Conservation (phyloP, 1,140 invertebrate species). For the Drosophila rhopaloa region DNA sequence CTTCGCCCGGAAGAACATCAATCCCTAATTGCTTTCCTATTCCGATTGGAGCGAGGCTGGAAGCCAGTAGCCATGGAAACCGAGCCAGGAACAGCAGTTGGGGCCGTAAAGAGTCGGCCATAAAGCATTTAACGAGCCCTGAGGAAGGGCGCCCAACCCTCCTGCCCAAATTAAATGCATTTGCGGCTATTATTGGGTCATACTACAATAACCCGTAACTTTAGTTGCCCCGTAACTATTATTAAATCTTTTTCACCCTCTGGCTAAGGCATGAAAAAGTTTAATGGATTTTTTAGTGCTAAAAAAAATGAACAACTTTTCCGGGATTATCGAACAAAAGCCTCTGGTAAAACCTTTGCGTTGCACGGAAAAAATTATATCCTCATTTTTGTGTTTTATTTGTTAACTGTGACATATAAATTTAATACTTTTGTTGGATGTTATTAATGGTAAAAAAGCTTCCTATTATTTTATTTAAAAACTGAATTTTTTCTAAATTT, state of each 20-base stretch:
- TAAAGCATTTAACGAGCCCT: conserved; percentile 59
- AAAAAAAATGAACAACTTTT: conserved; percentile 6
- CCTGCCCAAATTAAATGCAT: conserved; percentile 34
- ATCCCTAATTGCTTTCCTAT: conserved; percentile 52
- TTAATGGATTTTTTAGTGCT: conserved; percentile 42
- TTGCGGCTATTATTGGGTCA: conserved; percentile 38
- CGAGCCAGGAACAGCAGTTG: conserved; percentile 8
- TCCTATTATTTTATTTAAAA: too few relatives aligned
- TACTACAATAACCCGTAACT: conserved; percentile 19
- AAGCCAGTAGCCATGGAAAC: conserved; percentile 4
- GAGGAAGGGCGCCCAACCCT: not conserved
- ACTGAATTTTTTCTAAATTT: too few relatives aligned
- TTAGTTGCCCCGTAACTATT: conserved; percentile 18
- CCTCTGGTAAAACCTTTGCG: not conserved
- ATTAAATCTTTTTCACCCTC: conserved; percentile 26
- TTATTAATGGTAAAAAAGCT: too few relatives aligned
- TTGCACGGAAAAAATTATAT: not conserved
- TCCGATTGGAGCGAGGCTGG: conserved; percentile 24
- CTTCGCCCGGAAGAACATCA: conserved; percentile 9
- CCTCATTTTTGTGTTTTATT: too few relatives aligned
- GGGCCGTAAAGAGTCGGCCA: conserved; percentile 42
- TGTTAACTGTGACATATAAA: too few relatives aligned
- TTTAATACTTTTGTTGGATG: too few relatives aligned
- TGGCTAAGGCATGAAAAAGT: conserved; percentile 1
- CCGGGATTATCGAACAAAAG: conserved; percentile 8